Evolutionary conservation across 2,888 invertebrate genomes (phyloP).

Genomic region (Hirtodrosophila cameraria): DNA sequence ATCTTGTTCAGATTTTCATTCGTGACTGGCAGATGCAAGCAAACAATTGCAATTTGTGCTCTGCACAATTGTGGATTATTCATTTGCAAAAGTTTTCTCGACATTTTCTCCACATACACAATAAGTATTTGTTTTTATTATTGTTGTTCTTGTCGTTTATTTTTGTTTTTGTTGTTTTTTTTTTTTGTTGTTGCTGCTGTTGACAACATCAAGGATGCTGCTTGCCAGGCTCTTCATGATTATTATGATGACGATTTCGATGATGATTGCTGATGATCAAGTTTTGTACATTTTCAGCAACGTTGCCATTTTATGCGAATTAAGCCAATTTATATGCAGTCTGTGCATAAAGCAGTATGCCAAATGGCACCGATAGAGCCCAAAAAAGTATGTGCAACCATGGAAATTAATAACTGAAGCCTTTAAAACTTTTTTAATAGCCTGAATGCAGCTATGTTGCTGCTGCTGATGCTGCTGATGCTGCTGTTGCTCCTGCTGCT

Average conservation of each 20-base stretch:
- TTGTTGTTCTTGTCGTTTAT: not conserved
- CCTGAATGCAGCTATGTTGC: constrained; percentile 22
- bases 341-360: constrained; percentile 3
- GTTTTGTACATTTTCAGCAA: constrained; percentile 23
- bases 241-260: constrained; percentile 38
- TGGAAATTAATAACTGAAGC: constrained; percentile 62
- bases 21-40: constrained; percentile 52
- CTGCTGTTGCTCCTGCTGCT: not conserved
- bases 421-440: constrained; percentile 58
- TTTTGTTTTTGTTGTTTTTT: not conserved
- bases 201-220: constrained; percentile 40
- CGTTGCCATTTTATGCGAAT: constrained; percentile 72
- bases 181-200: constrained; percentile 32
- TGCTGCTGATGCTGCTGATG: constrained; percentile 5
- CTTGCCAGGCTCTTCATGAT: constrained; percentile 27
- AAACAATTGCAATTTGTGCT: constrained; percentile 76
- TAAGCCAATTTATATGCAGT: constrained; percentile 71
- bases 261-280: constrained; percentile 27
- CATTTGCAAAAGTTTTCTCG: constrained; percentile 65
- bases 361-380: constrained; percentile 6
- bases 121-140: constrained; percentile 26
- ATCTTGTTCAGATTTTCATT: constrained; percentile 18
- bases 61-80: constrained; percentile 72
- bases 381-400: constrained; percentile 31
- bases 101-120: constrained; percentile 23